Conservation (phyloP, 2,888 invertebrate genomes). For the Cephus sareptanus region DNA sequence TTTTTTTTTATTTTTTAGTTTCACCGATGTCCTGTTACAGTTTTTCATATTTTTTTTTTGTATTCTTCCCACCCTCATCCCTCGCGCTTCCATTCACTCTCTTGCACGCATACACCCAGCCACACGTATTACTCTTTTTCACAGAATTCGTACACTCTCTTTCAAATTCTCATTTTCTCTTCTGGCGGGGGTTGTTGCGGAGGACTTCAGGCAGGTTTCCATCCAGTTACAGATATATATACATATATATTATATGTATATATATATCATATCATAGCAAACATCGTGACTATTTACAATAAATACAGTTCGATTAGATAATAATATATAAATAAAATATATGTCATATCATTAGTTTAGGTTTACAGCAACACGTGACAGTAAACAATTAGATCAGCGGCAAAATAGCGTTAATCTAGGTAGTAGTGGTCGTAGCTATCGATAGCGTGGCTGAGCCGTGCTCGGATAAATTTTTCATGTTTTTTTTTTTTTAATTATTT, state of each 20-base stretch:
- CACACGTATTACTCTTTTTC: background rate
- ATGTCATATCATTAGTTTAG: conserved; percentile 61
- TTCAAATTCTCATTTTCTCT: background rate
- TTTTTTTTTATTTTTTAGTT: background rate
- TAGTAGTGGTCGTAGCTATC: conserved; percentile 62
- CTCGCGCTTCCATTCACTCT: background rate
- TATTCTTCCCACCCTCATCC: background rate
- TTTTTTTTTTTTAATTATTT: conserved; percentile 18
- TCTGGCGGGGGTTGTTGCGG: conserved; percentile 5
- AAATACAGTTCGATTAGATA: conserved; percentile 62
- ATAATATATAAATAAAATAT: conserved; percentile 62
- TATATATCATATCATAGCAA: conserved; percentile 61
- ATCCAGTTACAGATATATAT: conserved; percentile 60
- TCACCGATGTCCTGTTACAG: background rate
- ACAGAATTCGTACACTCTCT: background rate
- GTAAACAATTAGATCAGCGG: conserved; percentile 64
- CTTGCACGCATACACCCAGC: background rate
- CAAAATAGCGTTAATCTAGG: conserved; percentile 63
- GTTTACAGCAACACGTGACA: conserved; percentile 64
- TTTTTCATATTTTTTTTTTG: background rate
- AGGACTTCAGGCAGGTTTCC: conserved; percentile 52
- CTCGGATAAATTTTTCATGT: conserved; percentile 17
- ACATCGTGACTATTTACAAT: conserved; percentile 65
- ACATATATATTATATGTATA: no score
- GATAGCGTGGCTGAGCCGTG: conserved; percentile 45